Evolutionary conservation across 37 sponge, comb jelly and placozoan genomes (phyloP).

Genomic region (Trichoplax adhaerens): DNA sequence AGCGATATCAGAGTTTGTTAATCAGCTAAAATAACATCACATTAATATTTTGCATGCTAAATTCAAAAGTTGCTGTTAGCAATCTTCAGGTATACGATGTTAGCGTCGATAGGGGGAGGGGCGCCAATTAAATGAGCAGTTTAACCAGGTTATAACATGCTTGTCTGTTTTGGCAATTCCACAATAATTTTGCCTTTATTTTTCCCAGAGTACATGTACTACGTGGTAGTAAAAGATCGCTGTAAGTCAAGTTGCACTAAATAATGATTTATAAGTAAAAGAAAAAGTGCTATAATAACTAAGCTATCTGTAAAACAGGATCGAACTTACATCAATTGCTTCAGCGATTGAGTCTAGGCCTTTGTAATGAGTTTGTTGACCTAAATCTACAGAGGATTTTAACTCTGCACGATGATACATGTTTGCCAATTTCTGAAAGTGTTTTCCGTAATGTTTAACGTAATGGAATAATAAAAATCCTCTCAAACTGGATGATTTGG

Average conservation of each 20-base stretch:
- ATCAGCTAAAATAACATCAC: too few relatives aligned
- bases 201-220: conserved; percentile 33
- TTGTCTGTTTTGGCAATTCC: conserved; percentile 16
- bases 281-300: not conserved
- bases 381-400: conserved; percentile 31
- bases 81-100: too few relatives aligned
- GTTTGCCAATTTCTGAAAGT: conserved; percentile 17
- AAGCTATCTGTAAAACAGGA: not conserved
- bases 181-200: conserved; percentile 52
- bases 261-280: not conserved
- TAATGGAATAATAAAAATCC: conserved; percentile 49
- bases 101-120: too few relatives aligned
- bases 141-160: not conserved
- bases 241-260: not conserved
- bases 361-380: conserved; percentile 13
- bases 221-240: not conserved
- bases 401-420: conserved; percentile 22
- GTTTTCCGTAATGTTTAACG: conserved; percentile 6
- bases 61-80: too few relatives aligned
- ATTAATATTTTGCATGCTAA: too few relatives aligned
- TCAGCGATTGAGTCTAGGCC: conserved; percentile 41
- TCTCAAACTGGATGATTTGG: conserved; percentile 52
- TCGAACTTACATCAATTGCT: conserved; percentile 26
- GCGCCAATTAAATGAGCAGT: too few relatives aligned
- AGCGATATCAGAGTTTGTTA: too few relatives aligned